Conservation (phyloP, 2,888 invertebrate species). For the Brachyptera risi region DNA sequence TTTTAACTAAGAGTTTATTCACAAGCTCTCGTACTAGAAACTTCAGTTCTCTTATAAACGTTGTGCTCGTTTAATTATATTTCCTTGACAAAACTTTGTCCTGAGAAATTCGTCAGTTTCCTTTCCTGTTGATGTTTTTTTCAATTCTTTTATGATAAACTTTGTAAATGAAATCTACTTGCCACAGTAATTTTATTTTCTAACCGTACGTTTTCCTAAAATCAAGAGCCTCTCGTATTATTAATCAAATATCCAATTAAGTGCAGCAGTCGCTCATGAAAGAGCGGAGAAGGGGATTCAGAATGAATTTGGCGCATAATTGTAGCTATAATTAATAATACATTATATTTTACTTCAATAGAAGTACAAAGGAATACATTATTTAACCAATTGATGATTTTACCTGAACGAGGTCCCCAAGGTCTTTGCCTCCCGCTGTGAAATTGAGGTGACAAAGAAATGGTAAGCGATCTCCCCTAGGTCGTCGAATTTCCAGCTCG, state of each 20-base stretch:
- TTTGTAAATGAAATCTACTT: background rate
- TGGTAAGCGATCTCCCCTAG: conserved; percentile 69
- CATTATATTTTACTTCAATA: no score
- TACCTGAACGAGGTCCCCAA: conserved; percentile 80
- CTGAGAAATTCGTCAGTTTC: background rate
- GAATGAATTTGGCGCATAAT: no score
- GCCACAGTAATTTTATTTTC: background rate
- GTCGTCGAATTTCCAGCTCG: conserved; percentile 71
- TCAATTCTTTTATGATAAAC: background rate
- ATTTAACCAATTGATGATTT: no score
- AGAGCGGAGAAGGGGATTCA: no score
- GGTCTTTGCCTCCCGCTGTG: conserved; percentile 71
- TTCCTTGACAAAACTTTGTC: background rate
- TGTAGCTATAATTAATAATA: no score
- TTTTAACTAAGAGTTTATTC: background rate
- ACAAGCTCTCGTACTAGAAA: background rate
- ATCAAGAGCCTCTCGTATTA: background rate
- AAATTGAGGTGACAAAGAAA: conserved; percentile 80
- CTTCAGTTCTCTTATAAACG: background rate
- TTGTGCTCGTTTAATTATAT: background rate
- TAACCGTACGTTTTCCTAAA: background rate
- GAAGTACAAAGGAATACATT: no score
- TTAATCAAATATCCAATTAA: conserved; percentile 11
- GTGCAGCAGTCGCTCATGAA: background rate
- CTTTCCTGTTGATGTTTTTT: background rate